Evolutionary conservation across 1,140 invertebrate species (phyloP).

Genomic region (Sminthurinus signatus): DNA sequence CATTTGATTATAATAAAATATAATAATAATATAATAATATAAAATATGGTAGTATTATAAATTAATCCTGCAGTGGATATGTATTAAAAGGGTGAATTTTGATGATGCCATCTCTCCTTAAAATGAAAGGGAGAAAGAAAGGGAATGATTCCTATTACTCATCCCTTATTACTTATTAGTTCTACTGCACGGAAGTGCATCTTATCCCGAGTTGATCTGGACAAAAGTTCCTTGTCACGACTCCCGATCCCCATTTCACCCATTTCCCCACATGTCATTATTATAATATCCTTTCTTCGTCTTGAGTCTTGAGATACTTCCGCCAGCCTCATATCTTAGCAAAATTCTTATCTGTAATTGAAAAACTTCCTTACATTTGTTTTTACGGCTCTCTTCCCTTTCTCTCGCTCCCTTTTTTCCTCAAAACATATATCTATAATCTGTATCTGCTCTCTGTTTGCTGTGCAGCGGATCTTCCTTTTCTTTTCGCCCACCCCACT

Average conservation of each 20-base stretch:
- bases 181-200: constrained; percentile 10
- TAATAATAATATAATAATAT: too few relatives aligned
- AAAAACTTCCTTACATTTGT: constrained; percentile 15
- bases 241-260: too few relatives aligned
- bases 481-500: not conserved
- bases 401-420: not conserved
- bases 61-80: too few relatives aligned
- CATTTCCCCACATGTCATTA: not conserved
- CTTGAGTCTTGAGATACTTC: not conserved
- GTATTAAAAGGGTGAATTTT: too few relatives aligned
- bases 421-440: not conserved
- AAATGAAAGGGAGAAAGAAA: too few relatives aligned
- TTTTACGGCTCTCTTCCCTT: constrained; percentile 2
- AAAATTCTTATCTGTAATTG: constrained; percentile 22
- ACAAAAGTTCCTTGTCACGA: constrained; percentile 12
- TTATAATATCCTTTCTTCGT: not conserved
- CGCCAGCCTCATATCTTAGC: not conserved
- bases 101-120: too few relatives aligned
- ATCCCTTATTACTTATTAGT: constrained; percentile 2
- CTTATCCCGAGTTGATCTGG: constrained; percentile 13
- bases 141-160: too few relatives aligned
- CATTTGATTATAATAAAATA: too few relatives aligned
- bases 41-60: too few relatives aligned
- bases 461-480: too few relatives aligned
- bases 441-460: too few relatives aligned